phyloP scores from a whole-genome alignment of 2,888 invertebrate species.

The Ectemnius lituratus region DNA sequence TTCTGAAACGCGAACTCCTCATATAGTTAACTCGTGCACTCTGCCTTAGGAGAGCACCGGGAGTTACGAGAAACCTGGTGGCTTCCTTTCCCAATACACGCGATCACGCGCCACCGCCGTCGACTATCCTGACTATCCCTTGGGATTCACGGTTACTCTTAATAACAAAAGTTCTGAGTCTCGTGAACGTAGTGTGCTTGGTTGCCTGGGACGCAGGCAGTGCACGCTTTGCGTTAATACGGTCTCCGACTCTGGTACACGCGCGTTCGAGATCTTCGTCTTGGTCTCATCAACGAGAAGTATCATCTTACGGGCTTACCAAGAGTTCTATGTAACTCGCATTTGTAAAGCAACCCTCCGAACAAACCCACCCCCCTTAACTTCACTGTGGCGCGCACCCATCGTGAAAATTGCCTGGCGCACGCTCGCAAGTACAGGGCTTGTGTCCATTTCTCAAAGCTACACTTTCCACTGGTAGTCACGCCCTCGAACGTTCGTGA shows the following conservation, averaged over 20 bases:
- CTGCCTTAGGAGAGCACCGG: not conserved
- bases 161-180: conserved; percentile 62
- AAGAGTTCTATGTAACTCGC: conserved; percentile 66
- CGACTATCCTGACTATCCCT: conserved; percentile 41
- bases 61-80: conserved; percentile 48
- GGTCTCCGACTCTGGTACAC: conserved; percentile 5
- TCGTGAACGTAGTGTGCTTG: conserved; percentile 32
- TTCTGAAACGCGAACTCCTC: conserved; percentile 56
- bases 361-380: conserved; percentile 34
- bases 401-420: conserved; percentile 49
- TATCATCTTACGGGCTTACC: conserved; percentile 68
- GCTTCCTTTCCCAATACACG: conserved; percentile 60
- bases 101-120: conserved; percentile 36
- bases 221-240: too few relatives aligned
- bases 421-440: conserved; percentile 52
- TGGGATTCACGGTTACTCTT: conserved; percentile 51
- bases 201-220: not conserved
- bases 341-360: conserved; percentile 53
- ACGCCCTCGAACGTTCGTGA: not conserved
- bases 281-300: conserved; percentile 52
- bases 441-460: conserved; percentile 53
- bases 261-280: conserved; percentile 46
- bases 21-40: conserved; percentile 36
- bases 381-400: conserved; percentile 31
- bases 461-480: conserved; percentile 16